Conservation (phyloP, 2,113 vertebrate genomes). For the Gnathonemus echidnorhynchus region DNA sequence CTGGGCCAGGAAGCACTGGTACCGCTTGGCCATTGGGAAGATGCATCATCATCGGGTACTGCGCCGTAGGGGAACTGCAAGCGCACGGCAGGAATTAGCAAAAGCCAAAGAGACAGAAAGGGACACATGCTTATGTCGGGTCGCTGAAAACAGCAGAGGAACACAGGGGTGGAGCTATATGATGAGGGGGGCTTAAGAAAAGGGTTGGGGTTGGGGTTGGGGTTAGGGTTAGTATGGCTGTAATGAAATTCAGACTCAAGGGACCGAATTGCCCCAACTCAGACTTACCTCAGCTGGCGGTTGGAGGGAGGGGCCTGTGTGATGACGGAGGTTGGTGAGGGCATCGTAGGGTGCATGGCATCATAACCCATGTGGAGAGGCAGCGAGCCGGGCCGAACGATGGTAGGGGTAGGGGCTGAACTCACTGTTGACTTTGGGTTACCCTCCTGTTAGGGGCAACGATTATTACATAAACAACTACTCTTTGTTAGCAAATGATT, state of each 20-base stretch:
- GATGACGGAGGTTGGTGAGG: constrained; percentile 93
- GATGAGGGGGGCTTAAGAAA: background rate
- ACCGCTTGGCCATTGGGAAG: constrained; percentile 86
- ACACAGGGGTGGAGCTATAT: background rate
- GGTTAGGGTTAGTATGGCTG: background rate
- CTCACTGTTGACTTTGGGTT: constrained; percentile 67
- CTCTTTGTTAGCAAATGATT: background rate
- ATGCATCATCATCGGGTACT: constrained; percentile 89
- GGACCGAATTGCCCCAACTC: background rate
- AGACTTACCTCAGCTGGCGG: constrained; percentile 82
- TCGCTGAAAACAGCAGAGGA: background rate
- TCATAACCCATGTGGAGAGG: constrained; percentile 87
- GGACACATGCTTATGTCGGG: background rate
- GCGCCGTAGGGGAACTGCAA: constrained; percentile 79
- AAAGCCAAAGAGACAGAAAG: background rate
- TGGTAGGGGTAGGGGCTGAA: constrained; percentile 84
- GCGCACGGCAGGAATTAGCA: background rate
- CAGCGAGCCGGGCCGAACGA: constrained; percentile 87
- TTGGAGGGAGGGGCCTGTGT: constrained; percentile 90
- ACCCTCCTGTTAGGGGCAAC: constrained; percentile 52
- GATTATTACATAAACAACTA: background rate
- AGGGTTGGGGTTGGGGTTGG: background rate
- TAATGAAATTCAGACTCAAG: background rate
- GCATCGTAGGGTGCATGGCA: constrained; percentile 82
- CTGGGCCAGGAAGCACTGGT: constrained; percentile 81